A percentile compares a stretch with the other conserved stretches of the same genome.
Evolutionary conservation across 2,797 vertebrate species (phyloP).

Genomic region (Pangasius mekongensis): DNA sequence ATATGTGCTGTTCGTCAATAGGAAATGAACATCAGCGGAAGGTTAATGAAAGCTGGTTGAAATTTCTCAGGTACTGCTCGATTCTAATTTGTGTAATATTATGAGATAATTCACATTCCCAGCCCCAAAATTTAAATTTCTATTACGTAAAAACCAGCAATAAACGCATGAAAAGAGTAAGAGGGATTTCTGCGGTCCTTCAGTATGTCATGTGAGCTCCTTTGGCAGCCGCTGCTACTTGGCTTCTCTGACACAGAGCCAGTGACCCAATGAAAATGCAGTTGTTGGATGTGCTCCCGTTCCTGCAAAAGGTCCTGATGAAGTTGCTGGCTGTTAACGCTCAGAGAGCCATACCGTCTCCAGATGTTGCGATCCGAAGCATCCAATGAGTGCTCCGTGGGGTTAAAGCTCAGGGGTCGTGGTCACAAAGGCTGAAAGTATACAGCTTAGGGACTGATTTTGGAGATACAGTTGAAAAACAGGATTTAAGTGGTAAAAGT

Average conservation of each 20-base stretch:
- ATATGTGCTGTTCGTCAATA: background rate
- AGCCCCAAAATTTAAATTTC: background rate
- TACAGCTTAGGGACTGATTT: background rate
- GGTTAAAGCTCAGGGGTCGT: background rate
- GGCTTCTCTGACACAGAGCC: slow-evolving; percentile 10
- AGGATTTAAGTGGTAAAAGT: background rate
- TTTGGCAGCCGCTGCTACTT: slow-evolving; percentile 5
- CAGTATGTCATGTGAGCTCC: slow-evolving; percentile 1
- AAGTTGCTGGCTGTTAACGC: slow-evolving; percentile 18
- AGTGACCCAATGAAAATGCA: slow-evolving; percentile 34
- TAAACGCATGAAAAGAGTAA: background rate
- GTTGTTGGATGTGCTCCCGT: slow-evolving; percentile 30
- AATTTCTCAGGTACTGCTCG: background rate
- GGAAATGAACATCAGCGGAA: background rate
- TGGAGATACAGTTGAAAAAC: background rate
- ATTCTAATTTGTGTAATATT: background rate
- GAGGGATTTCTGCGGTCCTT: background rate
- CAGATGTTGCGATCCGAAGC: background rate
- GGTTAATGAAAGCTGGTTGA: background rate
- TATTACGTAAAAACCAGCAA: background rate
- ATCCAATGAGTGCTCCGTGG: background rate
- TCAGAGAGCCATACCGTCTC: background rate
- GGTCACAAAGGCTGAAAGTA: background rate
- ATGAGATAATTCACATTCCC: background rate
- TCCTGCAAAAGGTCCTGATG: slow-evolving; percentile 10